These are phyloP conservation scores for Kryptolebias marmoratus DNA, from an alignment of 2,113 vertebrate species.

Conservation along the genomic window DNA sequence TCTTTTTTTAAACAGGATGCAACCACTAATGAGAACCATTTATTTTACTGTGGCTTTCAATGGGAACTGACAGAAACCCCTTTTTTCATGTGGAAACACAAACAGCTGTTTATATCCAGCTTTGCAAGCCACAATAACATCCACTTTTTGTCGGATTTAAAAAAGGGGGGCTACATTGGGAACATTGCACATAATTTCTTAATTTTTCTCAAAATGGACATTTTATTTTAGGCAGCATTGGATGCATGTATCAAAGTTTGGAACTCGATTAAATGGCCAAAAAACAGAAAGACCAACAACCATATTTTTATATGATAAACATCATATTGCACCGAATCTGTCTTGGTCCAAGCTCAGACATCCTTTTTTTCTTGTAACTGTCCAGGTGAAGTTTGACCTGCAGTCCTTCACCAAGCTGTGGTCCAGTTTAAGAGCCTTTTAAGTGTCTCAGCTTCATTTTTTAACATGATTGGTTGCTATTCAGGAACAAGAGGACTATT, in stretches of 20 bases:
- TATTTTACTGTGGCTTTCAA: neutral
- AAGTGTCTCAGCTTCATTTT: slow-evolving; percentile 29
- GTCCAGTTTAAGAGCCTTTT: slow-evolving; percentile 28
- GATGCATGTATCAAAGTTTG: neutral
- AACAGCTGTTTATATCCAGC: neutral
- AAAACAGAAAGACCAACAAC: neutral
- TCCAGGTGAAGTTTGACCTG: slow-evolving; percentile 13
- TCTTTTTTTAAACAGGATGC: neutral
- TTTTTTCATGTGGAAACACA: neutral
- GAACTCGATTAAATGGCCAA: neutral
- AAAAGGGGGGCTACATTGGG: too few relatives aligned
- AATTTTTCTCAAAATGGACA: too few relatives aligned
- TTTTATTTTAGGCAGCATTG: too few relatives aligned
- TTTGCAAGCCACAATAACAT: neutral
- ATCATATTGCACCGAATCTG: slow-evolving; percentile 8
- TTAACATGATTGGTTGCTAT: slow-evolving; percentile 39
- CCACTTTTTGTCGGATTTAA: neutral
- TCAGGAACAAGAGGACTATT: slow-evolving; percentile 49
- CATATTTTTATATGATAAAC: neutral
- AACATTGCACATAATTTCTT: too few relatives aligned
- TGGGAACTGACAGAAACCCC: neutral
- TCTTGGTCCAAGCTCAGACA: slow-evolving; percentile 5
- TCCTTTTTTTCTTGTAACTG: neutral
- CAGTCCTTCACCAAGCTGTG: slow-evolving; percentile 19
- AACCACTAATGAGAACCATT: slow-evolving; percentile 3